phyloP scores from a whole-genome alignment of 1,140 invertebrate genomes.

The Bursaphelenchus mucronatus region DNA sequence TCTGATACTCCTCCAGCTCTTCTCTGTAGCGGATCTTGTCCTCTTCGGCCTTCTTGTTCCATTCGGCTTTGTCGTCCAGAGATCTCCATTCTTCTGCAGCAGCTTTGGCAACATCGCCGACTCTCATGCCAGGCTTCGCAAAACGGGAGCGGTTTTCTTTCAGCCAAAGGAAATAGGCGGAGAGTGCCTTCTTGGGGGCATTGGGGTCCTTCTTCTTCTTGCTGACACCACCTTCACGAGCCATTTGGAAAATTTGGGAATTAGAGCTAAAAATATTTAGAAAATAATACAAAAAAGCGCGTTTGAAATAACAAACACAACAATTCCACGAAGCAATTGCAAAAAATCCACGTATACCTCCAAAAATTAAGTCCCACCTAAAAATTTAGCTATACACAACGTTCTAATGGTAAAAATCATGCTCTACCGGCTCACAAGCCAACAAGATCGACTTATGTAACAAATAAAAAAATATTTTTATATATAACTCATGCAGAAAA shows the following conservation, averaged over 20 bases:
- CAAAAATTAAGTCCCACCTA: too few species aligned
- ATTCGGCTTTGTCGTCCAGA: conserved; percentile 68
- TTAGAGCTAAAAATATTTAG: background rate
- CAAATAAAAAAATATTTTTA: too few species aligned
- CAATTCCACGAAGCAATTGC: too few species aligned
- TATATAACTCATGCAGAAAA: too few species aligned
- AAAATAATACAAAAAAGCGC: too few species aligned
- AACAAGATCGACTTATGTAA: too few species aligned
- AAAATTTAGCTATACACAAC: too few species aligned
- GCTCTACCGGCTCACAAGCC: too few species aligned
- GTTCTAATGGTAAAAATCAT: too few species aligned
- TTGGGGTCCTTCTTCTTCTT: conserved; percentile 71
- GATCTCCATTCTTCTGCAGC: conserved; percentile 90
- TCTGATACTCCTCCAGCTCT: conserved; percentile 46
- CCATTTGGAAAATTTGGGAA: conserved; percentile 3
- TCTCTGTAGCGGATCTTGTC: conserved; percentile 54
- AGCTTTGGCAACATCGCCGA: conserved; percentile 88
- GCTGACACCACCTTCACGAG: conserved; percentile 36
- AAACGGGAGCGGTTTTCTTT: conserved; percentile 69
- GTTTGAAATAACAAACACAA: too few species aligned
- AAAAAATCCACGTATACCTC: too few species aligned
- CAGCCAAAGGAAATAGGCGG: conserved; percentile 86
- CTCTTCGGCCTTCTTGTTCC: conserved; percentile 52
- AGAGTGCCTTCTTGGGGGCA: conserved; percentile 81
- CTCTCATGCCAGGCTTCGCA: conserved; percentile 77